phyloP scores from a whole-genome alignment of 2,797 vertebrate genomes.

The Gymnothorax reevesii region DNA sequence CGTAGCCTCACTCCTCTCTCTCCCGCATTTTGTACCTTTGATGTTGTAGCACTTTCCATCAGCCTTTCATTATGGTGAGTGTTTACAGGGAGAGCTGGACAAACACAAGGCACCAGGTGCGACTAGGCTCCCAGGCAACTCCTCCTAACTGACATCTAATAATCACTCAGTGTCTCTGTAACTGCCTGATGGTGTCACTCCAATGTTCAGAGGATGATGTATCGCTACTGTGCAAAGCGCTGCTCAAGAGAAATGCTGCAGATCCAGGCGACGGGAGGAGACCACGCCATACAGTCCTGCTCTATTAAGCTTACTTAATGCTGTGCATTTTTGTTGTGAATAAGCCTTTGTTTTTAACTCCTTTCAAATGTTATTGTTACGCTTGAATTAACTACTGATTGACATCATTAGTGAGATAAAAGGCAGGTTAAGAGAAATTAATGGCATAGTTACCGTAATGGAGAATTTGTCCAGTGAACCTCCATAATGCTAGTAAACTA shows the following conservation, averaged over 20 bases:
- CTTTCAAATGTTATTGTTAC: background rate
- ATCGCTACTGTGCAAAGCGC: background rate
- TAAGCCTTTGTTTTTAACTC: background rate
- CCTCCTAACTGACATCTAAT: background rate
- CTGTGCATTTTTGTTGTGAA: background rate
- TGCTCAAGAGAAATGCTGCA: background rate
- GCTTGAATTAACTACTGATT: too few relatives aligned
- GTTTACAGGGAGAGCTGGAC: background rate
- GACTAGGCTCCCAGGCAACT: background rate
- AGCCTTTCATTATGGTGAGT: background rate
- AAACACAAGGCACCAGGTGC: conserved; percentile 13
- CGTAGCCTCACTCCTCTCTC: background rate
- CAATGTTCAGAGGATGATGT: background rate
- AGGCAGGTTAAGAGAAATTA: too few relatives aligned
- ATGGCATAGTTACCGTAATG: too few relatives aligned
- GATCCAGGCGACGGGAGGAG: background rate
- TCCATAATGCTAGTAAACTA: too few relatives aligned
- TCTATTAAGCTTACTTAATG: background rate
- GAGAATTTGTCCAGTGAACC: too few relatives aligned
- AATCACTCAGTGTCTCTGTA: background rate
- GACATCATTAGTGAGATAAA: too few relatives aligned
- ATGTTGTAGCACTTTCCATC: background rate
- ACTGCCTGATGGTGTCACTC: background rate
- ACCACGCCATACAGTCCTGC: background rate
- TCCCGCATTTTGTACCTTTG: background rate